Conservation (phyloP, 2,113 vertebrate species). For the Etia nguti region DNA sequence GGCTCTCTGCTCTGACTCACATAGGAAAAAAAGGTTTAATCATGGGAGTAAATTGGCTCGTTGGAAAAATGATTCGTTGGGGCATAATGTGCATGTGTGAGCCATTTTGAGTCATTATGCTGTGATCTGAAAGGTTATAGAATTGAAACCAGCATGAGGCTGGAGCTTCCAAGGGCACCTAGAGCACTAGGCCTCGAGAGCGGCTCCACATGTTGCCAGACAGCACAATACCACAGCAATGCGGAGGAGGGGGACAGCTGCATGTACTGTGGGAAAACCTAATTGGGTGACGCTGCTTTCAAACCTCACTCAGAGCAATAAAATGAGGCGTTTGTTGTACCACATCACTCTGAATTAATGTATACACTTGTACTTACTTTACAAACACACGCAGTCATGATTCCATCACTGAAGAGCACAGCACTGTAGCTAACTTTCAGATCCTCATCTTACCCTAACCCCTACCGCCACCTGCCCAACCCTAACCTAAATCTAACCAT, state of each 20-base stretch:
- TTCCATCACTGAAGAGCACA: not conserved
- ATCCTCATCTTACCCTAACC: not conserved
- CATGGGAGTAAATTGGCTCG: slow-evolving; percentile 54
- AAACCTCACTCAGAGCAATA: slow-evolving; percentile 44
- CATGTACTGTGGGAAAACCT: slow-evolving; percentile 28
- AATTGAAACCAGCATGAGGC: slow-evolving; percentile 68
- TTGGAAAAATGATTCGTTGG: slow-evolving; percentile 58
- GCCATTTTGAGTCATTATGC: slow-evolving; percentile 71
- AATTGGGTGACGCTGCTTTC: slow-evolving; percentile 52
- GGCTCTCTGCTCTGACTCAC: slow-evolving; percentile 53
- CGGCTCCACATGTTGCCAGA: slow-evolving; percentile 59
- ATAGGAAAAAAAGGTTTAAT: slow-evolving; percentile 62
- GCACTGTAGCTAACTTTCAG: not conserved
- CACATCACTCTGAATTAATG: slow-evolving; percentile 55
- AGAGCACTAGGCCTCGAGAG: slow-evolving; percentile 22
- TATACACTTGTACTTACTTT: slow-evolving; percentile 31
- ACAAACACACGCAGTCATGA: not conserved
- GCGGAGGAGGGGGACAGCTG: not conserved
- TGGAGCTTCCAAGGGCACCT: slow-evolving; percentile 47
- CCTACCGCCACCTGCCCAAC: not conserved
- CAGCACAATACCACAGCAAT: slow-evolving; percentile 20
- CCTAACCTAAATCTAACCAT: not conserved
- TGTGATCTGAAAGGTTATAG: slow-evolving; percentile 68
- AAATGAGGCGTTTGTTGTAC: slow-evolving; percentile 64
- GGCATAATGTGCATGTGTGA: slow-evolving; percentile 69